phyloP scores from a whole-genome alignment of 92 coral and sea anemone species.

The Montipora capitata region DNA sequence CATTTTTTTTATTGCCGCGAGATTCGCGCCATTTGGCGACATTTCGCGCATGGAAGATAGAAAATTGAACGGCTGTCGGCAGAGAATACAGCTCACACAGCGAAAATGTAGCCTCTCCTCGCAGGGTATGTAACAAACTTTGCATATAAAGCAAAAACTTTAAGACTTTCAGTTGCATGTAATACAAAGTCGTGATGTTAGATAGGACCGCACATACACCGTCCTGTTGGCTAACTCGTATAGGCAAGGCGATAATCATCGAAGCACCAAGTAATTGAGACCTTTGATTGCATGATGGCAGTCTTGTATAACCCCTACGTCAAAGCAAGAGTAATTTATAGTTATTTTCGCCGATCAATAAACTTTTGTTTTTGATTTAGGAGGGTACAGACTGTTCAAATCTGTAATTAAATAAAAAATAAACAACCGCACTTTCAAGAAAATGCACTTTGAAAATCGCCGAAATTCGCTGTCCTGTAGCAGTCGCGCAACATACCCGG shows the following conservation, averaged over 20 bases:
- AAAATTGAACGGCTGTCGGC: background rate
- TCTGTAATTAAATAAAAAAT: conserved; percentile 14
- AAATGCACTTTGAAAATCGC: no score
- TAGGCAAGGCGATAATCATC: conserved; percentile 2
- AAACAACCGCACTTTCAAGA: conserved; percentile 10
- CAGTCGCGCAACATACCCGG: no score
- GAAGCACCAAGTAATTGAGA: conserved; percentile 12
- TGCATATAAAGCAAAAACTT: background rate
- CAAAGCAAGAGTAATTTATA: background rate
- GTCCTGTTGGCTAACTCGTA: conserved; percentile 11
- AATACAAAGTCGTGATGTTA: background rate
- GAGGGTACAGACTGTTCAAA: conserved; percentile 4
- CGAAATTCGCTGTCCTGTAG: no score
- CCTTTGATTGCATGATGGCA: conserved; percentile 12
- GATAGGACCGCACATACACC: conserved; percentile 16
- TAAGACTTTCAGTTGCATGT: background rate
- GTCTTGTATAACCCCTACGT: conserved; percentile 10
- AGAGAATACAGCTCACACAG: background rate
- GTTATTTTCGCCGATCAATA: conserved; percentile 26
- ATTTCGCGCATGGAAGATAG: background rate
- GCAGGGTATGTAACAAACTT: conserved; percentile 6
- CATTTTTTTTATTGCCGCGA: background rate
- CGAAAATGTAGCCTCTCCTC: background rate
- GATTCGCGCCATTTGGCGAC: conserved; percentile 1
- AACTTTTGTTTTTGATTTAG: conserved; percentile 29